Conservation (phyloP, 2,888 invertebrate genomes). For the Chydorus sphaericus region DNA sequence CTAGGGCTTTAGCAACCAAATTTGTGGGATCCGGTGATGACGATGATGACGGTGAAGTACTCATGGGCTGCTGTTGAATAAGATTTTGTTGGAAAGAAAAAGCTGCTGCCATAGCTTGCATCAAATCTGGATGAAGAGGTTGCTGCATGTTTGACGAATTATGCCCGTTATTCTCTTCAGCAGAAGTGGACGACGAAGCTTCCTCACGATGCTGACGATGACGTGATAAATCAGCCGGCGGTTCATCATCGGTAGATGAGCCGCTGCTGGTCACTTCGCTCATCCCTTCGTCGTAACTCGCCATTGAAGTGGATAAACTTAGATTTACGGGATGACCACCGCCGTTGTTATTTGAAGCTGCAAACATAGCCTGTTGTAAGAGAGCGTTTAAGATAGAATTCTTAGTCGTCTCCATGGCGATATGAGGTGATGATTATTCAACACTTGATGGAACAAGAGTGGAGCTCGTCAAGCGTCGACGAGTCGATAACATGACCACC, state of each 20-base stretch:
- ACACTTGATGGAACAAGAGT: background rate
- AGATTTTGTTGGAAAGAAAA: slow-evolving; percentile 11
- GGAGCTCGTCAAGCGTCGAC: background rate
- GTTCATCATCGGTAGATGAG: background rate
- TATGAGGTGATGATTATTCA: no score
- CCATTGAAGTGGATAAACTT: no score
- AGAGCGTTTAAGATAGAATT: slow-evolving; percentile 1
- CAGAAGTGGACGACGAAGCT: background rate
- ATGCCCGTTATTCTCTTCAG: background rate
- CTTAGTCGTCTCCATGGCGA: background rate
- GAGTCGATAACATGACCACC: slow-evolving; percentile 2
- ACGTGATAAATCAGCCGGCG: background rate
- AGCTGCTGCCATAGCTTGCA: slow-evolving; percentile 10
- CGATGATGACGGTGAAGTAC: background rate
- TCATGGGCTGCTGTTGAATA: background rate
- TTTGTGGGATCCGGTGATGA: slow-evolving; percentile 12
- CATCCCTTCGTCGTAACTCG: background rate
- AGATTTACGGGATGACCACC: background rate
- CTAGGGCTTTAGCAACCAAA: slow-evolving; percentile 12
- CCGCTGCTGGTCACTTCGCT: background rate
- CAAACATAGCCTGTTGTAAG: background rate
- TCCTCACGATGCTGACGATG: background rate
- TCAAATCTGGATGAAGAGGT: background rate
- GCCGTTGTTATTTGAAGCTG: background rate
- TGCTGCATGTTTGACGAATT: no score